Conservation (phyloP, 2,888 invertebrate genomes). For the Amblyjoppa proteus region DNA sequence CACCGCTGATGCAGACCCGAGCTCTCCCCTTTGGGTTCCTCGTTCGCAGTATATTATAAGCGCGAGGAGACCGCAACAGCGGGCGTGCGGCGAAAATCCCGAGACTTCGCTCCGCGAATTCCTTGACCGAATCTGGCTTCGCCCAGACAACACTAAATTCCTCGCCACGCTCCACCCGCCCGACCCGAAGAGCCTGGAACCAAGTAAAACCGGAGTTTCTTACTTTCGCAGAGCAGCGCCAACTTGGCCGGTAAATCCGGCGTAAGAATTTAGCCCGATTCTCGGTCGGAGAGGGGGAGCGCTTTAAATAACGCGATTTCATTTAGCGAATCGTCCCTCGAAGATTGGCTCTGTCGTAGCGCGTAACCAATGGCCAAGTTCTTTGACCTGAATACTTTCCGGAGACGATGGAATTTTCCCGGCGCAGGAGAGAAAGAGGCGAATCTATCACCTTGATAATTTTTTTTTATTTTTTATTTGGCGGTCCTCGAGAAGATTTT, state of each 20-base stretch:
- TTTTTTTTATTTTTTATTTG: not conserved
- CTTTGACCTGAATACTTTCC: not conserved
- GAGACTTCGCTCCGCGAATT: constrained; percentile 57
- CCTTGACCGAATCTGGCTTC: constrained; percentile 61
- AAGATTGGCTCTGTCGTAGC: not conserved
- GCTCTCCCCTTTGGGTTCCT: not conserved
- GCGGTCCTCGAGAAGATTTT: too few relatives aligned
- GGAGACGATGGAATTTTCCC: constrained; percentile 2
- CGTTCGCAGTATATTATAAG: constrained; percentile 60
- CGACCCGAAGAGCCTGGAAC: not conserved
- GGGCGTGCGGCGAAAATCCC: constrained; percentile 1
- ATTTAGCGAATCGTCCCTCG: constrained; percentile 3
- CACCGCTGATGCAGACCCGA: too few relatives aligned
- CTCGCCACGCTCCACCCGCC: constrained; percentile 1
- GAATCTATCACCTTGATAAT: not conserved
- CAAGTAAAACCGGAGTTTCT: not conserved
- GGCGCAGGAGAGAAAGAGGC: not conserved
- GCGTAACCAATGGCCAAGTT: not conserved
- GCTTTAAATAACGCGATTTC: not conserved
- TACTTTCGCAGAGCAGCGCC: not conserved
- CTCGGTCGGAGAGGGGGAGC: not conserved
- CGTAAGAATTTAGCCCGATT: not conserved
- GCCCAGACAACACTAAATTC: constrained; percentile 62
- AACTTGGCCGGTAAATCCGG: constrained; percentile 2
- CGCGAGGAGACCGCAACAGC: constrained; percentile 15